phyloP scores from a whole-genome alignment of 2,888 invertebrate species.

The Pristionchus arcanus region DNA sequence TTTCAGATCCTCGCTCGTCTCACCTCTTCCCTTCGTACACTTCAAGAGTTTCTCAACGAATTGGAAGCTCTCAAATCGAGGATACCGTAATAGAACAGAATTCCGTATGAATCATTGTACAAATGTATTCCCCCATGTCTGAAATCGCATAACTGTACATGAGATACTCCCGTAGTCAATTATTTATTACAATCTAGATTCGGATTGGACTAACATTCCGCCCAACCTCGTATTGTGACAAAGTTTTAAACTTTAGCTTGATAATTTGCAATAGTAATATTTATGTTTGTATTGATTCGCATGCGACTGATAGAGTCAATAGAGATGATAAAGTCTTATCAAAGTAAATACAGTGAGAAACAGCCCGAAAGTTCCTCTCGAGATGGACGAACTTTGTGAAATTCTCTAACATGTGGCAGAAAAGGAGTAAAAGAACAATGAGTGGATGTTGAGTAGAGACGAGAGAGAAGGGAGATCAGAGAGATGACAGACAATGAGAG shows the following conservation, averaged over 20 bases:
- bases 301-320: not conserved
- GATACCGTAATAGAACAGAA: not conserved
- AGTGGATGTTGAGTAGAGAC: not conserved
- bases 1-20: slow-evolving; percentile 37
- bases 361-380: not conserved
- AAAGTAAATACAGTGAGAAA: not conserved
- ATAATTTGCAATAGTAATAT: not conserved
- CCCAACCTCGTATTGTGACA: slow-evolving; percentile 1
- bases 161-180: not conserved
- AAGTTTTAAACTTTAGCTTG: not conserved
- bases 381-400: slow-evolving; percentile 1
- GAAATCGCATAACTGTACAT: slow-evolving; percentile 13
- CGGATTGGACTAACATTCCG: slow-evolving; percentile 39
- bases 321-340: slow-evolving; percentile 35
- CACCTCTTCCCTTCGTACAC: not conserved
- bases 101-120: slow-evolving; percentile 6
- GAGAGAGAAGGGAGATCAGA: slow-evolving; percentile 35
- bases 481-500: not conserved
- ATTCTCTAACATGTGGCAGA: slow-evolving; percentile 20
- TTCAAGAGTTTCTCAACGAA: slow-evolving; percentile 48
- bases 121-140: slow-evolving; percentile 3
- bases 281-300: not conserved
- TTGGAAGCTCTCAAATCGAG: slow-evolving; percentile 50
- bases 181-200: slow-evolving; percentile 1
- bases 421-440: slow-evolving; percentile 11